These are phyloP conservation scores for Eilema caniola DNA, from an alignment of 2,888 invertebrate genomes.

Conservation along the genomic window DNA sequence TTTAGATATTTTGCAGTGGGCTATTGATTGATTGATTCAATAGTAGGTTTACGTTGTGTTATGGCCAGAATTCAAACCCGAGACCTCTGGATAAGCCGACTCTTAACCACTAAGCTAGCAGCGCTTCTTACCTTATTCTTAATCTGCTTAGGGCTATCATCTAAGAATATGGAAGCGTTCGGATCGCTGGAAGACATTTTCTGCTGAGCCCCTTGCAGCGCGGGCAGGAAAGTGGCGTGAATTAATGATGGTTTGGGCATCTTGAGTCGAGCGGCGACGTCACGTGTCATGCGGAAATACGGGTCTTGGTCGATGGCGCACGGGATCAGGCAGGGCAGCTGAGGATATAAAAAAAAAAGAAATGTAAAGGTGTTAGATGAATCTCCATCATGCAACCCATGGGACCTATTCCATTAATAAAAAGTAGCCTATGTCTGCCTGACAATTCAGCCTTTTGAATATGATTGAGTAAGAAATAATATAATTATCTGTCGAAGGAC, in stretches of 20 bases:
- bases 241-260: constrained; percentile 95
- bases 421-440: no score
- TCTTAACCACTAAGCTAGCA: not conserved
- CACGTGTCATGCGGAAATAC: constrained; percentile 99
- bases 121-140: constrained; percentile 93
- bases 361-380: no score
- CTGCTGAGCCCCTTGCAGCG: constrained; percentile 97
- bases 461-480: no score
- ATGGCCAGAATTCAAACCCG: no score
- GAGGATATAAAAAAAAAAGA: not conserved
- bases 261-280: constrained; percentile 97
- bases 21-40: no score
- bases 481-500: no score
- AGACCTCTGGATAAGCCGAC: no score
- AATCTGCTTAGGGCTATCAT: constrained; percentile 97
- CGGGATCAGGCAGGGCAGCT: constrained; percentile 91
- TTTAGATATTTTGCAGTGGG: not conserved
- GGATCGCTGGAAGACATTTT: constrained; percentile 99
- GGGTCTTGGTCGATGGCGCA: constrained; percentile 99
- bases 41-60: no score
- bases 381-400: no score
- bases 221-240: constrained; percentile 96
- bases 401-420: no score
- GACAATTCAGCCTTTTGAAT: no score
- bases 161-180: constrained; percentile 97